Evolutionary conservation across 1,140 invertebrate genomes (phyloP).

Genomic region (Heliothis virescens): DNA sequence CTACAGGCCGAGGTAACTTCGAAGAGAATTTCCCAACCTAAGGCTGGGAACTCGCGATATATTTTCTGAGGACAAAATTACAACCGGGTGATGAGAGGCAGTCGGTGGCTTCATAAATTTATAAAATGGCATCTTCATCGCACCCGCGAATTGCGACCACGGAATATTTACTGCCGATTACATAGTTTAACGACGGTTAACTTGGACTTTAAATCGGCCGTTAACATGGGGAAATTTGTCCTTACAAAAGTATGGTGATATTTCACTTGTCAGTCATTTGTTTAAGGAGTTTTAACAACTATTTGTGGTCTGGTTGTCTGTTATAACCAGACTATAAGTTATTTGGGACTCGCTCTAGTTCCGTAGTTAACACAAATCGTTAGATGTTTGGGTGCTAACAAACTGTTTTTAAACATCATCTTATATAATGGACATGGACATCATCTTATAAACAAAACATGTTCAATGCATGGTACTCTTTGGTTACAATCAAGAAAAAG

Average conservation of each 20-base stretch:
- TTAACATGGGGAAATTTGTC: not conserved
- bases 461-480: too few species aligned
- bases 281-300: too few species aligned
- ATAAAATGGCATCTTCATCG: constrained; percentile 34
- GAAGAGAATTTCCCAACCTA: not conserved
- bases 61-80: constrained; percentile 56
- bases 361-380: too few species aligned
- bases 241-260: not conserved
- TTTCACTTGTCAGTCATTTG: not conserved
- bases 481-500: not conserved
- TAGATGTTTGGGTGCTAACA: too few species aligned
- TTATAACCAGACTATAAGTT: too few species aligned
- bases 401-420: too few species aligned
- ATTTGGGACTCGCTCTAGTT: too few species aligned
- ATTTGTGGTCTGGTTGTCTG: too few species aligned
- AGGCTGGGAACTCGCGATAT: constrained; percentile 47
- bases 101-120: constrained; percentile 49
- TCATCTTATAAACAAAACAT: too few species aligned
- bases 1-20: constrained; percentile 36
- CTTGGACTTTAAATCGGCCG: not conserved
- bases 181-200: constrained; percentile 14
- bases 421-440: too few species aligned
- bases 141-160: not conserved
- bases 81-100: constrained; percentile 50
- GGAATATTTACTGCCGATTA: constrained; percentile 42